Conservation (phyloP, 2,113 vertebrate species). For the Heteronetta atricapilla region DNA sequence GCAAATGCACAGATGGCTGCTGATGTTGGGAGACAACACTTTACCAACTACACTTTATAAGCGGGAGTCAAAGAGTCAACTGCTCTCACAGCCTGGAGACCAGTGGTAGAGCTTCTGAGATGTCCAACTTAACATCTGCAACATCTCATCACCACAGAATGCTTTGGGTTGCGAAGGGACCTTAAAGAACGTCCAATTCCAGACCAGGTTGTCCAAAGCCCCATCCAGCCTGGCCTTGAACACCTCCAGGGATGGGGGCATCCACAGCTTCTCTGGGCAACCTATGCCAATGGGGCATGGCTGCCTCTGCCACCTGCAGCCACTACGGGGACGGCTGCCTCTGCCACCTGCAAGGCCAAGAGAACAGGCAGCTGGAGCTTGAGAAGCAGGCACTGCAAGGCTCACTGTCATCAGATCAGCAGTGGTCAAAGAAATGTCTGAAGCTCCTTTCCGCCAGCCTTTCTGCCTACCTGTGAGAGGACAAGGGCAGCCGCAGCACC, state of each 20-base stretch:
- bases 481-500: not conserved
- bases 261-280: too few relatives aligned
- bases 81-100: not conserved
- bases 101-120: not conserved
- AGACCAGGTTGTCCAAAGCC: too few relatives aligned
- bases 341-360: not conserved
- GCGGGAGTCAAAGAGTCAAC: not conserved
- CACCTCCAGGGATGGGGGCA: too few relatives aligned
- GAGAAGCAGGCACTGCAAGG: not conserved
- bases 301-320: not conserved
- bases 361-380: not conserved
- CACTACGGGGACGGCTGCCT: too few relatives aligned
- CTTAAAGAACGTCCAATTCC: too few relatives aligned
- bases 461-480: not conserved
- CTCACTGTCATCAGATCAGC: not conserved
- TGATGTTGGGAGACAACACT: not conserved
- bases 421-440: not conserved
- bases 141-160: too few relatives aligned
- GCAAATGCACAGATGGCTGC: not conserved
- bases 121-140: not conserved
- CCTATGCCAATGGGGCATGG: too few relatives aligned
- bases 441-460: not conserved
- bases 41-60: not conserved
- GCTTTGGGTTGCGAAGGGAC: too few relatives aligned
- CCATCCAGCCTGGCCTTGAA: too few relatives aligned